Conservation (phyloP, 1,140 invertebrate genomes). For the Camponotus vicinus region DNA sequence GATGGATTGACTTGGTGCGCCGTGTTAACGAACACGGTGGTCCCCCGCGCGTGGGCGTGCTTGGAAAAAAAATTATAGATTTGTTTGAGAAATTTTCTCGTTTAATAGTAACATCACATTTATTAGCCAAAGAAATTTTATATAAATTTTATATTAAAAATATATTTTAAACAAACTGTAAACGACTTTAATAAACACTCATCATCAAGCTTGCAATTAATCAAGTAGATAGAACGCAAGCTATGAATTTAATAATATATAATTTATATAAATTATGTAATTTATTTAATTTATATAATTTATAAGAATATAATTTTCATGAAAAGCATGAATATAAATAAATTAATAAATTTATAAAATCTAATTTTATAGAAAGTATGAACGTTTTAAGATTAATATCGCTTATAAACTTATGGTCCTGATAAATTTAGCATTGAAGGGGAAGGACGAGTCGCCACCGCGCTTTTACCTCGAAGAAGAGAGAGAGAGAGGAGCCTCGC, state of each 20-base stretch:
- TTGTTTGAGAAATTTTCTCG: slow-evolving; percentile 41
- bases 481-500: neutral
- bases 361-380: too few species aligned
- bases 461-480: slow-evolving; percentile 47
- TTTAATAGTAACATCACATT: neutral
- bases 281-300: too few species aligned
- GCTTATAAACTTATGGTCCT: too few species aligned
- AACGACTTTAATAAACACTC: neutral
- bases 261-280: too few species aligned
- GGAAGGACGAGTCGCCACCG: slow-evolving; percentile 32
- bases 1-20: slow-evolving; percentile 64
- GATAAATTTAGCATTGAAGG: neutral
- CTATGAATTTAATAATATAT: too few species aligned
- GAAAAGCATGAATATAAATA: too few species aligned
- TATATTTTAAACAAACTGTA: neutral
- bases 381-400: too few species aligned
- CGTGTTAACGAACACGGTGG: slow-evolving; percentile 72
- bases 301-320: too few species aligned
- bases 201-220: neutral
- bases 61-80: slow-evolving; percentile 47
- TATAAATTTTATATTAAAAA: neutral
- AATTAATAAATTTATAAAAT: too few species aligned
- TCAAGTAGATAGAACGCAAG: neutral
- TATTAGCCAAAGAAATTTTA: slow-evolving; percentile 27
- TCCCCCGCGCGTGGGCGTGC: slow-evolving; percentile 22